Percentiles rank a stretch among this genome's conserved stretches.
Evolutionary conservation across 2,888 invertebrate genomes (phyloP).

Genomic region (Papilio protenor): DNA sequence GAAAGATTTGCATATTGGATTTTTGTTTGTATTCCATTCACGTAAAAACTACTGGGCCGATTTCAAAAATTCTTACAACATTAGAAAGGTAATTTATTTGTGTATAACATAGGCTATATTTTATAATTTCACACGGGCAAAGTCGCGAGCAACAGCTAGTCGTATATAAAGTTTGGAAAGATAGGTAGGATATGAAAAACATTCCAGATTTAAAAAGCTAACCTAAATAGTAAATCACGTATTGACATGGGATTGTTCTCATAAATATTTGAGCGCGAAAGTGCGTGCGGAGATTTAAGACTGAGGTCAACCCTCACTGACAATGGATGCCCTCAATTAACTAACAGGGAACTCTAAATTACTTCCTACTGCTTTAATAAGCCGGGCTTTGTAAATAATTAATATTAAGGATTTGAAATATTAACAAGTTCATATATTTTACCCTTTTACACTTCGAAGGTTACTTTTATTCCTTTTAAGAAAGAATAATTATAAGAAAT

Average conservation of each 20-base stretch:
- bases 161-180: too few relatives aligned
- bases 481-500: neutral
- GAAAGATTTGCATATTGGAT: too few relatives aligned
- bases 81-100: too few relatives aligned
- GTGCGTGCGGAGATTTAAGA: conserved; percentile 23
- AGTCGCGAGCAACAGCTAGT: too few relatives aligned
- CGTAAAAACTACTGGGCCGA: too few relatives aligned
- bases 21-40: too few relatives aligned
- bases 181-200: too few relatives aligned
- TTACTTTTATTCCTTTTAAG: neutral
- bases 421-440: neutral
- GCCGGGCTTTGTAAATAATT: neutral
- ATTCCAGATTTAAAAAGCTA: neutral
- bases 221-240: neutral
- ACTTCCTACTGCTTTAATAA: conserved; percentile 15
- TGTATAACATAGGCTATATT: too few relatives aligned
- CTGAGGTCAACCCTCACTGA: neutral
- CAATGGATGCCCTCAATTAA: conserved; percentile 9
- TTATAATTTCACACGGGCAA: too few relatives aligned
- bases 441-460: neutral
- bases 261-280: conserved; percentile 31
- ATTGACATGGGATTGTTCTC: conserved; percentile 5
- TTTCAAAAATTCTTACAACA: too few relatives aligned
- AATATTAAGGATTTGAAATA: neutral
- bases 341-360: conserved; percentile 5